Evolutionary conservation across 2,113 vertebrate species (phyloP).

Genomic region (Protobothrops mucrosquamatus): DNA sequence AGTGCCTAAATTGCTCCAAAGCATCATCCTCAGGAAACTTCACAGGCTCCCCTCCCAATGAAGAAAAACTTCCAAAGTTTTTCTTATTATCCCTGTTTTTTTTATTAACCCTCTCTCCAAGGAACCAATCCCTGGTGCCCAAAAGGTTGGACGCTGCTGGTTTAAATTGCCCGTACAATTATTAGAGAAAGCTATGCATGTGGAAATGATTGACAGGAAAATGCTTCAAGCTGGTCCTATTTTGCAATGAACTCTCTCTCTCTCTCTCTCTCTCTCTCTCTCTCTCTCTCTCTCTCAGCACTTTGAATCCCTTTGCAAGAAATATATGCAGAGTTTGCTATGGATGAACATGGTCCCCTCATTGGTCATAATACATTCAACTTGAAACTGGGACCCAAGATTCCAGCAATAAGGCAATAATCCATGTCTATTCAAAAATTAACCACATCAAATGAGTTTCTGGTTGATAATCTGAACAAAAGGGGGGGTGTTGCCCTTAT

Average conservation of each 20-base stretch:
- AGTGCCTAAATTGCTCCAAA: neutral
- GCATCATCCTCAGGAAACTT: neutral
- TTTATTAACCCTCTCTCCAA: neutral
- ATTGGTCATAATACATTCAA: neutral
- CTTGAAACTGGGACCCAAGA: neutral
- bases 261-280: no score
- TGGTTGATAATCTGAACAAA: neutral
- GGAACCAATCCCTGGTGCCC: no score
- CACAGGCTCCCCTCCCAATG: neutral
- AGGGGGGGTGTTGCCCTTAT: neutral
- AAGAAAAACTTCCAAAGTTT: no score
- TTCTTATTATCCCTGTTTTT: neutral
- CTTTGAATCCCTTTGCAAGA: no score
- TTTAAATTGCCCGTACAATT: no score
- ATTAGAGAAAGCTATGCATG: no score
- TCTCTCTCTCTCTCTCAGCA: no score
- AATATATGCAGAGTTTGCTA: neutral
- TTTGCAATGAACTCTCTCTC: no score
- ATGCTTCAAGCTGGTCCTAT: no score
- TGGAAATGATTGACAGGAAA: no score
- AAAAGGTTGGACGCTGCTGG: no score
- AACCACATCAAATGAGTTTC: neutral
- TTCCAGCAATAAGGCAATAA: neutral
- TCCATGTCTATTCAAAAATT: neutral
- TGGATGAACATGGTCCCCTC: neutral